Conservation (phyloP, 2,797 vertebrate genomes). For the Xenops minutus region DNA sequence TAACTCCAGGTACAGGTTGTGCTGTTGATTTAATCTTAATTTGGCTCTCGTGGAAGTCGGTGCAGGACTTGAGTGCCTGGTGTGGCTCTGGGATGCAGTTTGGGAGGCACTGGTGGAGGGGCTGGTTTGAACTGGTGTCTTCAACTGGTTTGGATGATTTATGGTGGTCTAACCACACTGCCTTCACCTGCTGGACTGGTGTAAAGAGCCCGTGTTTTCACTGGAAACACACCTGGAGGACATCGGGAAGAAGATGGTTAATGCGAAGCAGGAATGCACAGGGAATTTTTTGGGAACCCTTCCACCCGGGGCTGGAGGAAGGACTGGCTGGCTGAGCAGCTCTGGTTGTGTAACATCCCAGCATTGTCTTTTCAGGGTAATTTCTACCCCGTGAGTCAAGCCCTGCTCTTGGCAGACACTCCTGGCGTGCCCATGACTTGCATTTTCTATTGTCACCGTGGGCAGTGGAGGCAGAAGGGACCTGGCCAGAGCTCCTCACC, state of each 20-base stretch:
- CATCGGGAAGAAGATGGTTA: fast-evolving
- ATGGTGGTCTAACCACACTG: fast-evolving
- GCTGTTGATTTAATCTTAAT: background rate
- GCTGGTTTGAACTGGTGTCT: background rate
- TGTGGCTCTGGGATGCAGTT: too few species aligned
- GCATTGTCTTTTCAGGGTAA: background rate
- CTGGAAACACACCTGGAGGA: background rate
- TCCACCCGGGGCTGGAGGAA: background rate
- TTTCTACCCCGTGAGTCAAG: background rate
- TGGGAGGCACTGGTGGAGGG: background rate
- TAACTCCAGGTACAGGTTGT: background rate
- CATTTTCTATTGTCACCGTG: background rate
- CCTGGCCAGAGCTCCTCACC: background rate
- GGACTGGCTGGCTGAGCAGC: background rate
- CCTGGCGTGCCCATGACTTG: background rate
- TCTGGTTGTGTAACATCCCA: background rate
- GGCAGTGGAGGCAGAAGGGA: fast-evolving
- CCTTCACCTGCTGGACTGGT: fast-evolving
- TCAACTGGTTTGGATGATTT: background rate
- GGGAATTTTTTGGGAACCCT: background rate
- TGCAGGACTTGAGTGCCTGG: too few species aligned
- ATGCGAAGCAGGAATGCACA: fast-evolving
- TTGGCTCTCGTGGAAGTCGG: too few species aligned
- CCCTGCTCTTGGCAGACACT: background rate
- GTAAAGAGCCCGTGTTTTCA: background rate